These are phyloP conservation scores for Anastrepha ludens DNA, from an alignment of 1,140 invertebrate species.

Conservation along the genomic window DNA sequence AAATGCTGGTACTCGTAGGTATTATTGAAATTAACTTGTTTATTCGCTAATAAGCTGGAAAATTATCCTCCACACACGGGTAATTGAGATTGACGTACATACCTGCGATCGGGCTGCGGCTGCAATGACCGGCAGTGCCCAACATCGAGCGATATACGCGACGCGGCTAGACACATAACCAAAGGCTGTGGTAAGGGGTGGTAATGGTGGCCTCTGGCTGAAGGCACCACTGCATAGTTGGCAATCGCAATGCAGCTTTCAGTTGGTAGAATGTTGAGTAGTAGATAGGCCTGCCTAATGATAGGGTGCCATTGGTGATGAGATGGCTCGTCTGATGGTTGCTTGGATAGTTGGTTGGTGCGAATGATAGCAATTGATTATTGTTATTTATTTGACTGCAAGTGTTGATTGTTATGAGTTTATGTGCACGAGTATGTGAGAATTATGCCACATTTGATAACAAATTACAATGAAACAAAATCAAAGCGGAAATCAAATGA, in stretches of 20 bases:
- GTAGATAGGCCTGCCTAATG: not conserved
- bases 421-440: too few species aligned
- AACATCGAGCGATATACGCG: constrained; percentile 4
- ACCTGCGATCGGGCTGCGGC: not conserved
- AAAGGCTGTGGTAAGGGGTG: not conserved
- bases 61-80: constrained; percentile 35
- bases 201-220: not conserved
- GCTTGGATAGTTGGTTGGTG: constrained; percentile 1
- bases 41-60: constrained; percentile 54
- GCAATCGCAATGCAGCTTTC: not conserved
- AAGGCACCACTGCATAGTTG: not conserved
- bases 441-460: too few species aligned
- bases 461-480: too few species aligned
- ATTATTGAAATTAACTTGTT: constrained; percentile 55
- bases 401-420: too few species aligned
- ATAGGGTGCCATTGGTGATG: not conserved
- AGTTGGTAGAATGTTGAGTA: not conserved
- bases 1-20: not conserved
- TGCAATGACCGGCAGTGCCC: not conserved
- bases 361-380: not conserved
- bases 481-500: too few species aligned
- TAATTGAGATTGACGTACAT: constrained; percentile 43
- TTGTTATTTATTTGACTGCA: not conserved
- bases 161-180: not conserved
- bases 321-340: not conserved